Percentiles rank a stretch among this genome's conserved stretches.
Evolutionary conservation across 2,113 vertebrate genomes (phyloP).

Genomic region (Phodopus roborovskii): DNA sequence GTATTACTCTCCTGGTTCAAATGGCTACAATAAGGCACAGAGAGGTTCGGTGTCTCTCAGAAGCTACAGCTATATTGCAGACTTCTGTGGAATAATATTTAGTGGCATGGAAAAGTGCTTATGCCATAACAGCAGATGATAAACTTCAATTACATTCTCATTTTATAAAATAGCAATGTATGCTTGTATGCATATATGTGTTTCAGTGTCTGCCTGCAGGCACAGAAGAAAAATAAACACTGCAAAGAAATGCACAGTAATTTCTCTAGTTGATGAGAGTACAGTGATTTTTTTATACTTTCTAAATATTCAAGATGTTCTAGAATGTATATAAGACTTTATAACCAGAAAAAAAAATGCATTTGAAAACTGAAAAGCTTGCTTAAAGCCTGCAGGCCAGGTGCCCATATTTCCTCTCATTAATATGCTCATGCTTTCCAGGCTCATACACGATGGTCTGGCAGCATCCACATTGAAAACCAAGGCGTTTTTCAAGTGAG

Average conservation of each 20-base stretch:
- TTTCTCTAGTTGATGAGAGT: not conserved
- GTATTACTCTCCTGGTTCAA: not conserved
- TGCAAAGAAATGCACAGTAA: not conserved
- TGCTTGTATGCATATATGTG: not conserved
- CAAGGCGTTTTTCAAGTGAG: constrained; percentile 17
- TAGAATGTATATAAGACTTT: not conserved
- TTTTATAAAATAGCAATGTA: not conserved
- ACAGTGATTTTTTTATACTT: not conserved
- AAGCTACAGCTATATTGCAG: not conserved
- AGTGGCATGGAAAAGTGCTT: not conserved
- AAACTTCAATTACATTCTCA: not conserved
- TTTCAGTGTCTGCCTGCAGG: not conserved
- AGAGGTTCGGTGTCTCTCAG: not conserved
- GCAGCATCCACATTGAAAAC: not conserved
- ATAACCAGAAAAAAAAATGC: not conserved
- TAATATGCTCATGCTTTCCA: not conserved
- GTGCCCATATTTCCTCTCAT: not conserved
- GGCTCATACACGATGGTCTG: not conserved
- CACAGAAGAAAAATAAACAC: not conserved
- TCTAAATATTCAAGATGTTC: not conserved
- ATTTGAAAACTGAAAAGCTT: not conserved
- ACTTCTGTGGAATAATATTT: not conserved
- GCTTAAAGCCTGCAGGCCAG: not conserved
- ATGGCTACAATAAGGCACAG: not conserved
- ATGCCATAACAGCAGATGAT: not conserved